Evolutionary conservation across 2,797 vertebrate species (phyloP).

Genomic region (Rhynchonycteris naso): DNA sequence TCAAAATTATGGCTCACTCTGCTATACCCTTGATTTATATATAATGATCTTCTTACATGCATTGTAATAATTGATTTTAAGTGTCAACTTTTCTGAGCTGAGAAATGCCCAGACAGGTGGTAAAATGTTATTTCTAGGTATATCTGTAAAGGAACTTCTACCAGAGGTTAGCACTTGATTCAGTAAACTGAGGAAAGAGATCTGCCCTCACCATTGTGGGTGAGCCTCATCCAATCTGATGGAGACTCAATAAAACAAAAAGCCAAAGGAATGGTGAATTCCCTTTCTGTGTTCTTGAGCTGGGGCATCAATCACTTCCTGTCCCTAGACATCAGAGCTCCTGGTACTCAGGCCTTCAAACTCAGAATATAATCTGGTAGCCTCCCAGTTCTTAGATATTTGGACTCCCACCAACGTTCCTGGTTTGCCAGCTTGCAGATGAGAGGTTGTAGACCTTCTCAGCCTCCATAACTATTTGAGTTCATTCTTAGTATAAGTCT

Average conservation of each 20-base stretch:
- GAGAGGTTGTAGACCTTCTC: background rate
- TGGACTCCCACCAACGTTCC: background rate
- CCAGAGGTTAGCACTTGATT: background rate
- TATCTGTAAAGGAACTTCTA: background rate
- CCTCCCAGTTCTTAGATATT: background rate
- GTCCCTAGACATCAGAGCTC: background rate
- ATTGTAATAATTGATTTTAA: background rate
- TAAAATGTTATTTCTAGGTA: background rate
- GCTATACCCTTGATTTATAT: background rate
- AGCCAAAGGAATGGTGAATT: background rate
- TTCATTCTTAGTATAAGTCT: background rate
- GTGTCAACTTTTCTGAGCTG: background rate
- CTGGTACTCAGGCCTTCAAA: background rate
- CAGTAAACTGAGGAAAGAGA: background rate
- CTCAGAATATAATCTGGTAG: accelerated
- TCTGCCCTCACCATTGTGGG: background rate
- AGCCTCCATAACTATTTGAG: background rate
- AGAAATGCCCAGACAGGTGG: background rate
- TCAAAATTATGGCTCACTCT: background rate
- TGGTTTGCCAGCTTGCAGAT: background rate
- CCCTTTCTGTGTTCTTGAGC: background rate
- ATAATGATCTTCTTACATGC: background rate
- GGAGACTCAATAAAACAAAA: background rate
- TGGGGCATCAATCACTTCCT: background rate
- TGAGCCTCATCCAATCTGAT: background rate